These are phyloP conservation scores for Escarpia spicata DNA, from an alignment of 2,888 invertebrate species.

Conservation along the genomic window DNA sequence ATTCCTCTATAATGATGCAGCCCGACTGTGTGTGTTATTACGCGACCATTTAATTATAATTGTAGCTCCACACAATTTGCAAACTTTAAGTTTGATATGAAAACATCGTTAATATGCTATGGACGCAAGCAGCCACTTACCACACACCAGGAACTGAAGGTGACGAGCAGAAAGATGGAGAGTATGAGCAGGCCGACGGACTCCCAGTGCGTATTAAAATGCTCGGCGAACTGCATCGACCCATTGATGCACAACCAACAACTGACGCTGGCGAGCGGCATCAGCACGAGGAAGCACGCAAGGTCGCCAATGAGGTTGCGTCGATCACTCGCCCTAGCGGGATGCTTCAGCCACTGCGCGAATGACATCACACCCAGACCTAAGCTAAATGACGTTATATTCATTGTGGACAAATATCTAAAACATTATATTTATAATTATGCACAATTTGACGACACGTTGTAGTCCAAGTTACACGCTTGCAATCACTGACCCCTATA, in stretches of 20 bases:
- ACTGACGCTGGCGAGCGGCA: constrained; percentile 71
- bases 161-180: constrained; percentile 48
- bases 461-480: too few species aligned
- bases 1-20: too few species aligned
- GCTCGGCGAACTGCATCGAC: constrained; percentile 41
- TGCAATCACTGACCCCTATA: too few species aligned
- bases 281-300: constrained; percentile 70
- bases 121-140: constrained; percentile 41
- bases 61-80: too few species aligned
- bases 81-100: too few species aligned
- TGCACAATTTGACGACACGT: too few species aligned
- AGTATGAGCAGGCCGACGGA: constrained; percentile 52
- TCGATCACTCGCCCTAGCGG: constrained; percentile 64
- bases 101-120: neutral
- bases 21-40: too few species aligned
- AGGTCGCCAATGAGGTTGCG: constrained; percentile 69
- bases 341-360: constrained; percentile 71
- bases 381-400: neutral
- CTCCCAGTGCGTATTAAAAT: constrained; percentile 43
- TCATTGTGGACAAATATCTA: neutral
- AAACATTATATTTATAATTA: too few species aligned
- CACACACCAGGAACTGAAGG: constrained; percentile 55
- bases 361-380: neutral
- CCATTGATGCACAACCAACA: constrained; percentile 68
- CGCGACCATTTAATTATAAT: too few species aligned